These are phyloP conservation scores for Tor tambroides DNA, from an alignment of 2,113 vertebrate genomes.

Conservation along the genomic window DNA sequence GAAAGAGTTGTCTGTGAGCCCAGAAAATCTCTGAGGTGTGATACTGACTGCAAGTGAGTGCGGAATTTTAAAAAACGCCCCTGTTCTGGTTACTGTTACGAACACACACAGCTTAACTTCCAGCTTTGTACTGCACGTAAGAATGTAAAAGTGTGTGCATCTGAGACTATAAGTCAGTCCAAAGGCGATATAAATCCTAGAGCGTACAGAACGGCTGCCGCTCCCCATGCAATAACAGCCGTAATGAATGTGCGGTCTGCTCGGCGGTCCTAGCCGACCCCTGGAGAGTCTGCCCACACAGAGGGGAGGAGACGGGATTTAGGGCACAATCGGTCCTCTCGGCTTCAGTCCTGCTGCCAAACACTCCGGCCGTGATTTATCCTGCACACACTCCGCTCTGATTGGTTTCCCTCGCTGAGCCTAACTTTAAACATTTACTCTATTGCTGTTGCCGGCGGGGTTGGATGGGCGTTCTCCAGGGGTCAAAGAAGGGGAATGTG, in stretches of 20 bases:
- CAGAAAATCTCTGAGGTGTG: slow-evolving; percentile 47
- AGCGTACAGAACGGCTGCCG: slow-evolving; percentile 63
- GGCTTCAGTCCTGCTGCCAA: slow-evolving; percentile 37
- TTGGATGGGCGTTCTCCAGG: slow-evolving; percentile 8
- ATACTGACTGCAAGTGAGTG: slow-evolving; percentile 52
- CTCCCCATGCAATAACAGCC: slow-evolving; percentile 67
- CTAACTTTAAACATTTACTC: slow-evolving; percentile 73
- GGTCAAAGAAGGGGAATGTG: slow-evolving; percentile 18
- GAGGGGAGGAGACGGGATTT: slow-evolving; percentile 39
- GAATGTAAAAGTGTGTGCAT: slow-evolving; percentile 23
- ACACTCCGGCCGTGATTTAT: slow-evolving; percentile 71
- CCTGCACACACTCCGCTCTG: slow-evolving; percentile 68
- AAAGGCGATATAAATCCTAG: slow-evolving; percentile 69
- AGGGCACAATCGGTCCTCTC: slow-evolving; percentile 22
- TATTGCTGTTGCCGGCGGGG: slow-evolving; percentile 54
- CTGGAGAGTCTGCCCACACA: slow-evolving; percentile 48
- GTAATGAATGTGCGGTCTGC: slow-evolving; percentile 75
- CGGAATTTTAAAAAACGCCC: slow-evolving; percentile 56
- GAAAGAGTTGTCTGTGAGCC: slow-evolving; percentile 55
- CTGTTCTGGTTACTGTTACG: slow-evolving; percentile 68
- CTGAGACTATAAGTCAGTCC: slow-evolving; percentile 54
- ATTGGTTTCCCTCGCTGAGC: slow-evolving; percentile 67
- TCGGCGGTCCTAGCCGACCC: slow-evolving; percentile 57
- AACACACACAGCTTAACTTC: slow-evolving; percentile 55
- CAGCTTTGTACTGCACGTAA: slow-evolving; percentile 36